Conservation (phyloP, 1,140 invertebrate species). For the Diplogasteroides magnus region DNA sequence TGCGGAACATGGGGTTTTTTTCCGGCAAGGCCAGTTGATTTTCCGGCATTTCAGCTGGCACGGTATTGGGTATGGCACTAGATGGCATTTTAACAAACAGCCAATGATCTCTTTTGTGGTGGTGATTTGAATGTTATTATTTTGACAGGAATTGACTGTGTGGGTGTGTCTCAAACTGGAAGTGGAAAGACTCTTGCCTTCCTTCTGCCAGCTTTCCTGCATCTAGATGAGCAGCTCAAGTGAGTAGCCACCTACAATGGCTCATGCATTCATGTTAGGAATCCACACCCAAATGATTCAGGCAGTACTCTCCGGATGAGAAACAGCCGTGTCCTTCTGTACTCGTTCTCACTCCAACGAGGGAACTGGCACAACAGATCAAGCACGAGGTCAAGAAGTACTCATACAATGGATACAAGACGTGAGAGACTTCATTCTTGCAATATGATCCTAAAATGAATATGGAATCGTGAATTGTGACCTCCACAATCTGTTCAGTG, state of each 20-base stretch:
- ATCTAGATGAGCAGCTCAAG: slow-evolving; percentile 88
- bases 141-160: slow-evolving; percentile 10
- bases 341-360: slow-evolving; percentile 80
- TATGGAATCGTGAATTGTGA: slow-evolving; percentile 61
- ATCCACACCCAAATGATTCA: slow-evolving; percentile 5
- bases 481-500: slow-evolving; percentile 72
- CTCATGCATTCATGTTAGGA: background rate
- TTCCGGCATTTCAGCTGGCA: too few species aligned
- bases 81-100: too few species aligned
- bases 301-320: slow-evolving; percentile 55
- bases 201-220: slow-evolving; percentile 90
- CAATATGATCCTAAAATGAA: background rate
- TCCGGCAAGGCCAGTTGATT: too few species aligned
- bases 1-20: too few species aligned
- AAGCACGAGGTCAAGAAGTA: slow-evolving; percentile 83
- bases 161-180: slow-evolving; percentile 74
- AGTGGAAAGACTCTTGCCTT: slow-evolving; percentile 84
- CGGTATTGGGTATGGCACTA: too few species aligned
- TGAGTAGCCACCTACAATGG: slow-evolving; percentile 10
- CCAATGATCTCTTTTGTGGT: too few species aligned
- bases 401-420: slow-evolving; percentile 63
- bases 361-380: slow-evolving; percentile 90
- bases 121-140: too few species aligned
- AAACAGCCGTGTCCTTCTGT: slow-evolving; percentile 63
- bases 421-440: background rate